A percentile compares a stretch with the other conserved stretches of the same genome.
Evolutionary conservation across 2,797 vertebrate genomes (phyloP).

Genomic region (Gobionotothen gibberifrons): DNA sequence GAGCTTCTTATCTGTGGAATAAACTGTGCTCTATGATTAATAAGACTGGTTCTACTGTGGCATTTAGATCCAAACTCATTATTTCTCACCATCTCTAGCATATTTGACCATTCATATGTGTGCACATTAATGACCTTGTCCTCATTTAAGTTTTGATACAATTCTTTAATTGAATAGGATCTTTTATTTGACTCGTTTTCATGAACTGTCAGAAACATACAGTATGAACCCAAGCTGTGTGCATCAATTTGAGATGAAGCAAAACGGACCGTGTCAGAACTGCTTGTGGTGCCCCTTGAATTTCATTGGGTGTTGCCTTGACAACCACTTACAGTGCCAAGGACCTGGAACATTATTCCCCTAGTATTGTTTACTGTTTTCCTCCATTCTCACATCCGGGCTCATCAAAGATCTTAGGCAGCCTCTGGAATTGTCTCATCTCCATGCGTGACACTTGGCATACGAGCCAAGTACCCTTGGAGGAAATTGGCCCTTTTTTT

Average conservation of each 20-base stretch:
- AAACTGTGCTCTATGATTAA: constrained; percentile 10
- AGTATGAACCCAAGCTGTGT: constrained; percentile 10
- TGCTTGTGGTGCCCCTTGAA: constrained; percentile 9
- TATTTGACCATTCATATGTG: background rate
- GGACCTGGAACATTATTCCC: constrained; percentile 27
- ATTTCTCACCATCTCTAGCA: background rate
- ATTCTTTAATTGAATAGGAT: background rate
- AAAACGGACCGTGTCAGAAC: constrained; percentile 17
- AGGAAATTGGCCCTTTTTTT: constrained; percentile 65
- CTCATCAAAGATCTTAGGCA: constrained; percentile 56
- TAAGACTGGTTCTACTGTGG: background rate
- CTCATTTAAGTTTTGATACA: background rate
- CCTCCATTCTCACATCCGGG: constrained; percentile 29
- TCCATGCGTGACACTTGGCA: constrained; percentile 44
- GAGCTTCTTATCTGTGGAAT: constrained; percentile 10
- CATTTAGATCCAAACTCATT: constrained; percentile 16
- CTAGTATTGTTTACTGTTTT: constrained; percentile 47
- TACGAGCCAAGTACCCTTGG: constrained; percentile 53
- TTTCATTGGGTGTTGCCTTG: constrained; percentile 51
- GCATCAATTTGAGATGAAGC: constrained; percentile 18
- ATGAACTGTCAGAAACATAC: background rate
- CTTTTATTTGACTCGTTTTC: background rate
- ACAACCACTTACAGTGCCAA: constrained; percentile 53
- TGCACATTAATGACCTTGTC: background rate
- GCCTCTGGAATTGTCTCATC: constrained; percentile 51